phyloP scores from a whole-genome alignment of 2,888 invertebrate species.

The Eucera pruinosa region DNA sequence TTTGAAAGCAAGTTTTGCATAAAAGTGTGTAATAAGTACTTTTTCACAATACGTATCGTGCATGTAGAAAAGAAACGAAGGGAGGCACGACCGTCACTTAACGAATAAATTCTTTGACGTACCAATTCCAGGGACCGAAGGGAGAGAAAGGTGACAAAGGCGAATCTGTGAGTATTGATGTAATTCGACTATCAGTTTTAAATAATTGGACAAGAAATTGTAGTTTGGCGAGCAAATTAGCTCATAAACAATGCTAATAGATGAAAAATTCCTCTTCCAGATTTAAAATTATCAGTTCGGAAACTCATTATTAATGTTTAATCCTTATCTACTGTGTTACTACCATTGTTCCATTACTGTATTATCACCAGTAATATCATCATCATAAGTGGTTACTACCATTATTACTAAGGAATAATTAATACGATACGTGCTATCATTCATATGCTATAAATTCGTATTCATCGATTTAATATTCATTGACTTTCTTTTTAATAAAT shows the following conservation, averaged over 20 bases:
- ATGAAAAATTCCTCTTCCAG: constrained; percentile 18
- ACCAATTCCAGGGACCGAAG: constrained; percentile 90
- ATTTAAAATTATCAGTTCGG: constrained; percentile 1
- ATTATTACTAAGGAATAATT: constrained; percentile 7
- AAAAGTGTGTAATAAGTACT: constrained; percentile 10
- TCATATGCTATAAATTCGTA: constrained; percentile 10
- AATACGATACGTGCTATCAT: background rate
- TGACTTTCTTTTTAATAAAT: background rate
- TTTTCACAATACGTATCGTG: constrained; percentile 26
- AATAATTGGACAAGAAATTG: constrained; percentile 32
- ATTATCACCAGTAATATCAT: no score
- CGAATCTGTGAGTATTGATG: constrained; percentile 89
- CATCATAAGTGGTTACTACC: background rate
- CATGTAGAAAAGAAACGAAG: constrained; percentile 53
- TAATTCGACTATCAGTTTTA: constrained; percentile 63
- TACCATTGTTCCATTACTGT: background rate
- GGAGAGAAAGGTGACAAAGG: constrained; percentile 96
- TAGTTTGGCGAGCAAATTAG: constrained; percentile 23
- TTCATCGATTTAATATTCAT: constrained; percentile 10
- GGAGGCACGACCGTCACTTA: constrained; percentile 56
- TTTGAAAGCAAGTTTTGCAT: background rate
- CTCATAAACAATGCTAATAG: constrained; percentile 23
- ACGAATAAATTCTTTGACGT: constrained; percentile 68
- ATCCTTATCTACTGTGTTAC: constrained; percentile 11
- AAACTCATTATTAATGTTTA: constrained; percentile 10